Evolutionary conservation across 2,888 invertebrate genomes (phyloP).

Genomic region (Papilio elwesi): DNA sequence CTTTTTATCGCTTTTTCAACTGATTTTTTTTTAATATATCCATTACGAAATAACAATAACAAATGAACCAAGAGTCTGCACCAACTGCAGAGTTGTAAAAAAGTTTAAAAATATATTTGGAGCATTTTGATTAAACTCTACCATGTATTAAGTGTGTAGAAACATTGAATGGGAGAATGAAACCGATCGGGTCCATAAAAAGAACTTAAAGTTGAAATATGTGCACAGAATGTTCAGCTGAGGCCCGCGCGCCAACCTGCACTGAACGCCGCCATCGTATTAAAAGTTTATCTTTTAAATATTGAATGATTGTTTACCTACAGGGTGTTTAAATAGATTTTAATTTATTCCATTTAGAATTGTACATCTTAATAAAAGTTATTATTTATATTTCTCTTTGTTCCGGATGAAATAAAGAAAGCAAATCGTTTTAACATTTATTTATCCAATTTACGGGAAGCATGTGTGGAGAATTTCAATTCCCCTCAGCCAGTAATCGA

Average conservation of each 20-base stretch:
- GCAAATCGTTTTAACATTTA: conserved; percentile 16
- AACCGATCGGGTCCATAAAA: conserved; percentile 21
- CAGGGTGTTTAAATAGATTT: too few relatives aligned
- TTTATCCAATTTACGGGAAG: conserved; percentile 22
- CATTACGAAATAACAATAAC: too few relatives aligned
- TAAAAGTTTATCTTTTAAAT: too few relatives aligned
- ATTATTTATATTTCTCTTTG: neutral
- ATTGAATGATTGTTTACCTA: too few relatives aligned
- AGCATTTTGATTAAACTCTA: conserved; percentile 11
- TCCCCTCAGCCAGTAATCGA: conserved; percentile 27
- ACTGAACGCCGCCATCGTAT: too few relatives aligned
- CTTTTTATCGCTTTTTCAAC: too few relatives aligned
- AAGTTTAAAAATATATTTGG: neutral
- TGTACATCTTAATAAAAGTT: neutral
- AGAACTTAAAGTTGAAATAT: conserved; percentile 23
- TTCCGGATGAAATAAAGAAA: conserved; percentile 8
- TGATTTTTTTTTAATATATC: too few relatives aligned
- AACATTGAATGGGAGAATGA: neutral
- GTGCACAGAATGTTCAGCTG: conserved; percentile 10
- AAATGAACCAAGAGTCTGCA: too few relatives aligned
- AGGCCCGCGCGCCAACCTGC: neutral
- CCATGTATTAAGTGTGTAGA: conserved; percentile 7
- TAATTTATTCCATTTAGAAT: too few relatives aligned
- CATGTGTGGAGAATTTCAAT: conserved; percentile 32
- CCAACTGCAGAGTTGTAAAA: neutral